Evolutionary conservation across 2,888 invertebrate genomes (phyloP).

Genomic region (Drosophila flavopinicola): DNA sequence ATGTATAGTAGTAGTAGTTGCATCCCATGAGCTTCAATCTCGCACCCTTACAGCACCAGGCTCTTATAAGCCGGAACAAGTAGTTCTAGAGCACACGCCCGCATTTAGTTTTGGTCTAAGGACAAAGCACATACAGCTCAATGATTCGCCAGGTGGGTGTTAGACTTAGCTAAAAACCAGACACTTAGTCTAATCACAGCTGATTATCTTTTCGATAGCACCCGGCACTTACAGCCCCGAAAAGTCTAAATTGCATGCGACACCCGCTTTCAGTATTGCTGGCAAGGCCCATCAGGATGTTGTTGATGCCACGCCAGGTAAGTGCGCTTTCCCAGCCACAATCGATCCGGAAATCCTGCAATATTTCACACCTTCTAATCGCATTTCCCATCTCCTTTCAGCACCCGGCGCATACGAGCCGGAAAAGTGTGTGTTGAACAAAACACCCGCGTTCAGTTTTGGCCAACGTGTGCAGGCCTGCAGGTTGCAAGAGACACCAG

Average conservation of each 20-base stretch:
- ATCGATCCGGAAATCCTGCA: neutral
- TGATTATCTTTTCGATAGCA: conserved; percentile 57
- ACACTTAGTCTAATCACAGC: neutral
- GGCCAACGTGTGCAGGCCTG: conserved; percentile 87
- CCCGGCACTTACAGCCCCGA: conserved; percentile 86
- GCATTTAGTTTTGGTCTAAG: conserved; percentile 90
- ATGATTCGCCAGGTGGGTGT: conserved; percentile 85
- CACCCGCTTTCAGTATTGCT: conserved; percentile 86
- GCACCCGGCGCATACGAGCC: conserved; percentile 88
- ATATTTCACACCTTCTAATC: neutral
- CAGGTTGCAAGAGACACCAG: conserved; percentile 83
- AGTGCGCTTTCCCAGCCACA: conserved; percentile 17
- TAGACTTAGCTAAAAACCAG: neutral
- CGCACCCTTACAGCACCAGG: conserved; percentile 83
- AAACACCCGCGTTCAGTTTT: conserved; percentile 89
- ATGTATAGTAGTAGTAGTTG: too few species aligned
- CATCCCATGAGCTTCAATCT: neutral
- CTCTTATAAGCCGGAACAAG: conserved; percentile 86
- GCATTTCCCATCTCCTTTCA: conserved; percentile 28
- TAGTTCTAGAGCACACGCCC: conserved; percentile 87
- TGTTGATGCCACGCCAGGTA: conserved; percentile 77
- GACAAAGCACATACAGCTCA: conserved; percentile 86
- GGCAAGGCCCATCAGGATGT: conserved; percentile 84
- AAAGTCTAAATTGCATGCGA: conserved; percentile 85
- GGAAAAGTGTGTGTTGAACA: conserved; percentile 86